A percentile compares a stretch with the other conserved stretches of the same genome.
phyloP scores from a whole-genome alignment of 30 jellyfish, hydroid and myxozoan genomes.

The Rhopilema esculentum region DNA sequence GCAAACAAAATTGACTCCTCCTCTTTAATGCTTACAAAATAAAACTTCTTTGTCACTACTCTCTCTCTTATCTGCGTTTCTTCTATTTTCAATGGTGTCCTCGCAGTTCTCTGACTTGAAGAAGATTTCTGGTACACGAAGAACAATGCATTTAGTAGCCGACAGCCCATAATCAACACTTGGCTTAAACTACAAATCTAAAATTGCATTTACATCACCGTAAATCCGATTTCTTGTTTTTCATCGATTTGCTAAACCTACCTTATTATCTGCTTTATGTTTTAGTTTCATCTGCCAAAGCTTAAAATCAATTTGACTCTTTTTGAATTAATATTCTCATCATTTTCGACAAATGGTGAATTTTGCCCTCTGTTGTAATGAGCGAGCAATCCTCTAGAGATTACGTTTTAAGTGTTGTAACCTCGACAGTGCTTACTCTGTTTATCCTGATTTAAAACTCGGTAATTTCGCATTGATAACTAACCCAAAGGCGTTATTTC shows the following conservation, averaged over 20 bases:
- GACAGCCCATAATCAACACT: neutral
- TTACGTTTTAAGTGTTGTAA: neutral
- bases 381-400: neutral
- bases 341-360: neutral
- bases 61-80: no score
- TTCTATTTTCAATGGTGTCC: neutral
- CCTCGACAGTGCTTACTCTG: neutral
- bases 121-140: neutral
- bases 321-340: neutral
- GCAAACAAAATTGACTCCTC: no score
- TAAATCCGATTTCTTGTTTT: slow-evolving; percentile 18
- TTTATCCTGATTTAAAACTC: neutral
- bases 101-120: neutral
- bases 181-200: neutral
- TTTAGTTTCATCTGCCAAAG: neutral
- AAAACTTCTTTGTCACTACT: no score
- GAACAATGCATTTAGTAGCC: neutral
- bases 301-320: neutral
- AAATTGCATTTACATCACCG: neutral
- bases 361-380: neutral
- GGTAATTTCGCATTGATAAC: neutral
- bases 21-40: no score
- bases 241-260: slow-evolving; percentile 25
- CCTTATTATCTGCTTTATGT: slow-evolving; percentile 6
- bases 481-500: slow-evolving; percentile 1